Conservation (phyloP, 2,113 vertebrate species). For the Strix aluco region DNA sequence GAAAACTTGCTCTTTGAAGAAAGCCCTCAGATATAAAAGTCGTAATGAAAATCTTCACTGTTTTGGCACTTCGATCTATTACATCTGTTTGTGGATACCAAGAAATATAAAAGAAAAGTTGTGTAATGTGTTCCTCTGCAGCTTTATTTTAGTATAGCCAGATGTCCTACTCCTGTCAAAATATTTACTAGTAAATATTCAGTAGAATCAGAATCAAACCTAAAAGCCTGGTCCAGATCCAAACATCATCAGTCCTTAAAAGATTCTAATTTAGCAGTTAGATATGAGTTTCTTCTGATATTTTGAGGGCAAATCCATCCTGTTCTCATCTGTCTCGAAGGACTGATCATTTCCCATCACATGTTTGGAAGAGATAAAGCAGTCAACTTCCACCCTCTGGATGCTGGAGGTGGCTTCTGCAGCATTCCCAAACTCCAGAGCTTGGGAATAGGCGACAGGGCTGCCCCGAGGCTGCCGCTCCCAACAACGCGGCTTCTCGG, state of each 20-base stretch:
- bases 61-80: slow-evolving; percentile 16
- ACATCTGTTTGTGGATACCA: slow-evolving; percentile 40
- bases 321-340: background rate
- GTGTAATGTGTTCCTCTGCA: slow-evolving; percentile 24
- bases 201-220: background rate
- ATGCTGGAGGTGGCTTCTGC: background rate
- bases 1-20: slow-evolving; percentile 38
- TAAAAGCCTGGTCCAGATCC: background rate
- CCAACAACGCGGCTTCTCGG: accelerated
- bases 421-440: background rate
- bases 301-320: slow-evolving; percentile 11
- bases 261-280: background rate
- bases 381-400: background rate
- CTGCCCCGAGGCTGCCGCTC: background rate
- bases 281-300: background rate
- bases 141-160: slow-evolving; percentile 43
- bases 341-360: background rate
- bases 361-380: background rate
- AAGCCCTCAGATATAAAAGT: background rate
- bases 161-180: slow-evolving; percentile 44
- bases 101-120: slow-evolving; percentile 12
- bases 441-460: accelerated
- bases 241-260: background rate
- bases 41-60: slow-evolving; percentile 43
- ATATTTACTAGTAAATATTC: slow-evolving; percentile 15